Evolutionary conservation across 1,140 invertebrate species (phyloP), one percentile per base, ranked within the genome.

Genomic region (Philaenus spumarius): DNA sequence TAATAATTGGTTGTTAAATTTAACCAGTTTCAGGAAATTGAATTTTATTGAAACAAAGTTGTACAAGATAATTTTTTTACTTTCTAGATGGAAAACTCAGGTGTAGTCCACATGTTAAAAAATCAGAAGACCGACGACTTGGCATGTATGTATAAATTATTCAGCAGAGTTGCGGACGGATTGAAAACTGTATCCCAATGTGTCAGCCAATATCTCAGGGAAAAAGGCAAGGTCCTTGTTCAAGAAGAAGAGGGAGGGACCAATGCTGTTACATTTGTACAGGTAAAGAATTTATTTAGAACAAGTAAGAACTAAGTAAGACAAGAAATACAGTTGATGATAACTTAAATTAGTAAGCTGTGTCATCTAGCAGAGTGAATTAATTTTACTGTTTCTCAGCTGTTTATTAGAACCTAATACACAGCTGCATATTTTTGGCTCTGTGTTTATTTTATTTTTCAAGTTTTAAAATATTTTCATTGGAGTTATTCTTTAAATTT

Each of bases 21-120:
- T n/a, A n/a, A n/a, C n/a, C n/a, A n/a, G n/a, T n/a, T n/a, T 52
- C 7, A 40, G 12, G 12, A 47, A 9, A 47, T 47, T 12, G 45
- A 55, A 15, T 55, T 23, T 11, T 35, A 24, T 61, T 19, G 22
- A 47, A 17, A 2, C 24, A 34, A 17, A 59, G 2, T 61, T 66
- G 42, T 45, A 43, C 58, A 54, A 63, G 42, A 66, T 68, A 60
- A 59, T 73, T 75, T n/a, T n/a, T n/a, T n/a, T n/a, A n/a, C n/a
- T n/a, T 30, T 30, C 6, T 66, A 90, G 84, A 99, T 99, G 96
- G 95, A 98, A 77, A 98, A 99, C 73, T 96, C 93, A 60, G 97
- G 97, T 58, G 95, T 99, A 51, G 93, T 98, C 40, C 92, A 97
- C 72, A 99, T 99, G 97, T 78, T 99, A 62, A 90, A 93, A 77